phyloP scores from a whole-genome alignment of 2,113 vertebrate genomes.

The Oncorhynchus gorbuscha region DNA sequence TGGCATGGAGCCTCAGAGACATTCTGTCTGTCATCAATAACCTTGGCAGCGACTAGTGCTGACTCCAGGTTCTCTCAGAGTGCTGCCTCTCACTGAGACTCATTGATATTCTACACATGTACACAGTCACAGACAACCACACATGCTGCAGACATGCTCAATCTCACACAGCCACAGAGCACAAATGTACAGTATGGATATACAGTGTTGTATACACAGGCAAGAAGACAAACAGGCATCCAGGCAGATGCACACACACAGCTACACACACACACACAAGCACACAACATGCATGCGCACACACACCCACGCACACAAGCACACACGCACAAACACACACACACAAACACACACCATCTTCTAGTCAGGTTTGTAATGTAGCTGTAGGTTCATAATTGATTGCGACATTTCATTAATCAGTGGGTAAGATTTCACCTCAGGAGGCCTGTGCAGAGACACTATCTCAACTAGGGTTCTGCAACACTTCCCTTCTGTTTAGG shows the following conservation, averaged over 20 bases:
- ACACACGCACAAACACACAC: no score
- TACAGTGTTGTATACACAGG: no score
- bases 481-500: slow-evolving; percentile 21
- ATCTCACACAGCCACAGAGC: neutral
- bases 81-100: neutral
- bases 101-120: slow-evolving; percentile 28
- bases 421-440: neutral
- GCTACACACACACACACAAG: no score
- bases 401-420: no score
- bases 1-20: slow-evolving; percentile 52
- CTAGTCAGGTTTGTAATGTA: no score
- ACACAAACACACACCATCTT: no score
- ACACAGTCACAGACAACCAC: slow-evolving; percentile 9
- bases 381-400: no score
- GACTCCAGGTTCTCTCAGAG: slow-evolving; percentile 41
- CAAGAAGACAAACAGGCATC: no score
- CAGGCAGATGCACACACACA: slow-evolving; percentile 1
- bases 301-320: no score
- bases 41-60: slow-evolving; percentile 50
- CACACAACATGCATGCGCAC: no score
- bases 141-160: neutral
- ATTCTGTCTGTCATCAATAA: slow-evolving; percentile 60
- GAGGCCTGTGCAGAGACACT: neutral
- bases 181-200: no score
- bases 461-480: neutral